Evolutionary conservation across 2,888 invertebrate species (phyloP), one percentile per base, ranked within the genome.

Genomic region (Lithophane leautieri): DNA sequence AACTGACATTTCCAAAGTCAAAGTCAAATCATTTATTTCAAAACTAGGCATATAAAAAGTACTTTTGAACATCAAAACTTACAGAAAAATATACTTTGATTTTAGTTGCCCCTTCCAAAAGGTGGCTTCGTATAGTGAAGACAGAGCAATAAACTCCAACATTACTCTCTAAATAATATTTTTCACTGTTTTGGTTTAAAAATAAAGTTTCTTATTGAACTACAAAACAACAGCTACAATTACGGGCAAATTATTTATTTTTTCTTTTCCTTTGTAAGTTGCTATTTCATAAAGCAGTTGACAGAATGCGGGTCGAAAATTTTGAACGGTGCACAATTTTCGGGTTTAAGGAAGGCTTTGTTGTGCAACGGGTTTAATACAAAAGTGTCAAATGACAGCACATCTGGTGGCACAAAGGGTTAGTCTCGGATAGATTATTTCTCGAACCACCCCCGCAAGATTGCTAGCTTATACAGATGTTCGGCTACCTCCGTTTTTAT

Each of bases 321-420:
- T 93, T 93, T 93, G 93, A 94, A 92, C 95, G 94, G 92, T 94
- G 94, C 93, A 96, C 95, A 95, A 94, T 95, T 96, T 96, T 96
- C 95, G 95, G 95, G 94, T 94, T 95, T 96, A 96, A 96, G 95
- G 94, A 94, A 94, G 95, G 88, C 94, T 94, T 96, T 96, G 96
- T 96, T 96, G 96, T 96, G 96, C 96, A 96, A 96, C 95, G 95
- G 94, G 94, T 95, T 90, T 96, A 96, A 96, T 96, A 96, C 96
- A 96, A 96, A 96, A 96, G 96, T 96, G 96, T 96, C 96, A 95
- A 96, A 96, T 96, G 96, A 96, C 96, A 95, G 95, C 95, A 94
- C 96, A 96, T 96, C 96, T 96, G 96, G 94, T 92, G 88, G 89
- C 94, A 95, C 96, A 96, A 96, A 96, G 96, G 96, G 96, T 96